Percentiles rank a stretch among this genome's conserved stretches.
Conservation (phyloP, 1,140 invertebrate species). For the Nebria ingens region DNA sequence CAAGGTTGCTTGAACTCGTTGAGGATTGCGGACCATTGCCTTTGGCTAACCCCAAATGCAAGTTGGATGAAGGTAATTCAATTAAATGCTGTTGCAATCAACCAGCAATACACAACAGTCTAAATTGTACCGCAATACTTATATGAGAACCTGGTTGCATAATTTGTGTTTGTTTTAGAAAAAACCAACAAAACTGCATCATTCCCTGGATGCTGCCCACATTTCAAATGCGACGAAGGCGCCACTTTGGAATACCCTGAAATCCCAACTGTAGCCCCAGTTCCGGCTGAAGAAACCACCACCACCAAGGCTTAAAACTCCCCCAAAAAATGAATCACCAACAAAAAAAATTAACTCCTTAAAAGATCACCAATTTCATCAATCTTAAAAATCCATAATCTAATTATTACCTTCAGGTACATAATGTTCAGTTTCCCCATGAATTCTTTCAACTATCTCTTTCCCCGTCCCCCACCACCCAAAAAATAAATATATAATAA, state of each 20-base stretch:
- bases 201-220: slow-evolving; percentile 76
- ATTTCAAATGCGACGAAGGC: slow-evolving; percentile 73
- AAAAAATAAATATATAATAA: no score
- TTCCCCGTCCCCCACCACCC: not conserved
- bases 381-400: not conserved
- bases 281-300: slow-evolving; percentile 27
- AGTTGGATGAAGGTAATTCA: slow-evolving; percentile 52
- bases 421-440: no score
- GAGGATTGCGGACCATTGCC: slow-evolving; percentile 81
- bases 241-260: slow-evolving; percentile 76
- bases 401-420: no score
- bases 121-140: no score
- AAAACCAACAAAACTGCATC: slow-evolving; percentile 79
- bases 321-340: not conserved
- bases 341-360: no score
- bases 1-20: slow-evolving; percentile 67
- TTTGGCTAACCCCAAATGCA: slow-evolving; percentile 75
- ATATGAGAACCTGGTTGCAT: no score
- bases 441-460: not conserved
- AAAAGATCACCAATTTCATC: not conserved
- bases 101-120: no score
- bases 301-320: slow-evolving; percentile 26
- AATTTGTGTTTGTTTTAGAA: slow-evolving; percentile 37
- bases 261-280: slow-evolving; percentile 52
- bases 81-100: not conserved